Conservation (phyloP, 2,797 vertebrate genomes). For the Acipenser transmontanus region DNA sequence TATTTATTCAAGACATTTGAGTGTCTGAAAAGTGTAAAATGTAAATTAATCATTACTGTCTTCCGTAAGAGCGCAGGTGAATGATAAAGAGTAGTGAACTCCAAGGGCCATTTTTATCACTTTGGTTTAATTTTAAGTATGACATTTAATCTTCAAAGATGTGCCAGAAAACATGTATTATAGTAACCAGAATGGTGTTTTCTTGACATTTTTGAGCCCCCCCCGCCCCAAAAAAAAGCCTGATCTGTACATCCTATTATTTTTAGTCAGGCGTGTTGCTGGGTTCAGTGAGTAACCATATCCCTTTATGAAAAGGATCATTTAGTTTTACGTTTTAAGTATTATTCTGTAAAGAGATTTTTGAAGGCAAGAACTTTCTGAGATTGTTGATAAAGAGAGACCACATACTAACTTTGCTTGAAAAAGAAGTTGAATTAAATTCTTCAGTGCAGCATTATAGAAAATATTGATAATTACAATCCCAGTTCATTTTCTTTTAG, state of each 20-base stretch:
- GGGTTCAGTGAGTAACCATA: background rate
- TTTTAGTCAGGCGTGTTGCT: background rate
- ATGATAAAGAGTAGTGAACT: conserved; percentile 20
- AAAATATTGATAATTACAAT: conserved; percentile 21
- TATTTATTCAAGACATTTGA: conserved; percentile 9
- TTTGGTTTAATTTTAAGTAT: conserved; percentile 35
- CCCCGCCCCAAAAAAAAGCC: background rate
- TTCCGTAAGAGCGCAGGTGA: conserved; percentile 56
- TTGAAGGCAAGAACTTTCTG: conserved; percentile 4
- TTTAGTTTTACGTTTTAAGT: conserved; percentile 13
- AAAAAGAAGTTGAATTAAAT: conserved; percentile 3
- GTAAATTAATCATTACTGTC: conserved; percentile 58
- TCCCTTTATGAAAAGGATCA: background rate
- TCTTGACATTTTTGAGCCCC: conserved; percentile 32
- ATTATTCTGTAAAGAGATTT: conserved; percentile 7
- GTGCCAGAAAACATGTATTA: conserved; percentile 46
- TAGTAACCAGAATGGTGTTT: conserved; percentile 29
- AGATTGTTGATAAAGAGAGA: background rate
- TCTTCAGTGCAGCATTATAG: conserved; percentile 5
- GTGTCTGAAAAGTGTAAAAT: conserved; percentile 30
- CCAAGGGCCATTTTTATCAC: conserved; percentile 31
- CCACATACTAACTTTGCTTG: too few relatives aligned
- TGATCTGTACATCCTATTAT: background rate
- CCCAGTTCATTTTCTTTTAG: background rate
- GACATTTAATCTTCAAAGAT: conserved; percentile 42